Evolutionary conservation across 1,140 invertebrate genomes (phyloP), one percentile per base, ranked within the genome.

Genomic region (Drosophila gunungcola): DNA sequence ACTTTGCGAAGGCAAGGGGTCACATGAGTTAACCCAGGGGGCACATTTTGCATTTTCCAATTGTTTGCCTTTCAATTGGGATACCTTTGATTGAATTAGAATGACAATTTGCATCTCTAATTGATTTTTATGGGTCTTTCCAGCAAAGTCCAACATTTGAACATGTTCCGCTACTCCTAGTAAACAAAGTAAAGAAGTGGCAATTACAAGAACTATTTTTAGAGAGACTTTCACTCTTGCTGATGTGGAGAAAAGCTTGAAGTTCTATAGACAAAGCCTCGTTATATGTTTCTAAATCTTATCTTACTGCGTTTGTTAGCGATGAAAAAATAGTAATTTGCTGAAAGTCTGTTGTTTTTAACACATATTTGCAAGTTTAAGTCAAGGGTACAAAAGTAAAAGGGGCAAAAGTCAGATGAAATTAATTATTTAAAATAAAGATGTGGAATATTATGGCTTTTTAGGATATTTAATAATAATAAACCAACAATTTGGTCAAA

Each of bases 41-140:
- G 42, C 52, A 68, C 43, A 27, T 67, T 78, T 52, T 60, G 56
- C 56, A 80, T 63, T 65, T 79, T 79, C 54, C 69, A 73, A 64
- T 73, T 65, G 60, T 76, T 68, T 57, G 46, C 36, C 73, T 42
- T 67, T 83, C 58, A 73, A 78, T 78, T 78, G 54, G 53, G 55
- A 32, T 65, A 68, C 54, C 42, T 80, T 63, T 76, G 69, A 92
- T 85, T 85, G 78, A 86, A 86, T 85, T 85, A 82, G 73, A 74
- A 67, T 70, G 36, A 39, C 53, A 70, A 85, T 85, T 85, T 85
- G 54, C 83, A 86, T 85, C 57, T 63, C 38, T 57, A 76, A 76
- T 76, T 76, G 73, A 76, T 75, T 65, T 75, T 67, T 74, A 68
- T 67, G 32, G 51, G 34, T 72, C 49, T 46, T 29, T 16, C 48